Conservation (phyloP, 2,113 vertebrate species). For the Nothobranchius furzeri region DNA sequence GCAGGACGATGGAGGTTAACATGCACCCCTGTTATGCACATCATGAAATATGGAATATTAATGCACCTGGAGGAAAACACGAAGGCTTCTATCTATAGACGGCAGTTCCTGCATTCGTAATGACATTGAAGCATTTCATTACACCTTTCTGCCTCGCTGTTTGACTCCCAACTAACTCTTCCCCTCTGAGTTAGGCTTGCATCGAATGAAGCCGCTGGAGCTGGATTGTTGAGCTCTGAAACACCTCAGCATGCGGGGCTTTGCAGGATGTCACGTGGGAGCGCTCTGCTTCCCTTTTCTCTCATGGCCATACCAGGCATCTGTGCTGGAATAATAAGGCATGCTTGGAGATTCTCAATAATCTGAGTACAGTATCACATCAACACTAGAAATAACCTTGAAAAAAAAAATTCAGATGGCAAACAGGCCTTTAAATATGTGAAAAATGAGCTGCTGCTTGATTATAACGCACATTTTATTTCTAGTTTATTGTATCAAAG, state of each 20-base stretch:
- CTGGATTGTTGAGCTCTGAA: conserved; percentile 38
- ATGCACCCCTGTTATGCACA: conserved; percentile 41
- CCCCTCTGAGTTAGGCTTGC: conserved; percentile 8
- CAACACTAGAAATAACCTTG: conserved; percentile 45
- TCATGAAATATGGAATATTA: conserved; percentile 71
- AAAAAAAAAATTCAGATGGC: conserved; percentile 26
- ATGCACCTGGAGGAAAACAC: conserved; percentile 62
- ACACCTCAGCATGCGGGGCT: conserved; percentile 21
- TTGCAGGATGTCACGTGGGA: conserved; percentile 45
- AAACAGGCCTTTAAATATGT: conserved; percentile 5
- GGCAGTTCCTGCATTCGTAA: conserved; percentile 64
- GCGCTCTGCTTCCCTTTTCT: conserved; percentile 21
- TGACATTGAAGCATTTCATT: conserved; percentile 48
- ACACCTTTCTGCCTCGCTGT: conserved; percentile 35
- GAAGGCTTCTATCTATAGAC: conserved; percentile 42
- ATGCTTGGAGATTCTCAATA: conserved; percentile 43
- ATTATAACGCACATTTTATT: background rate
- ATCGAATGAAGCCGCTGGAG: conserved; percentile 31
- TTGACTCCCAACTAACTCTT: conserved; percentile 21
- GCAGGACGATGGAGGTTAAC: conserved; percentile 24
- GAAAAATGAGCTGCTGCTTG: background rate
- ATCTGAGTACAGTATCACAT: conserved; percentile 31
- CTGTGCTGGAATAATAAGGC: conserved; percentile 48
- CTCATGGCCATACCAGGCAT: conserved; percentile 42
- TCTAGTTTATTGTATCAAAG: background rate